Evolutionary conservation across 2,113 vertebrate species (phyloP).

Genomic region (Rhynchomys soricoides): DNA sequence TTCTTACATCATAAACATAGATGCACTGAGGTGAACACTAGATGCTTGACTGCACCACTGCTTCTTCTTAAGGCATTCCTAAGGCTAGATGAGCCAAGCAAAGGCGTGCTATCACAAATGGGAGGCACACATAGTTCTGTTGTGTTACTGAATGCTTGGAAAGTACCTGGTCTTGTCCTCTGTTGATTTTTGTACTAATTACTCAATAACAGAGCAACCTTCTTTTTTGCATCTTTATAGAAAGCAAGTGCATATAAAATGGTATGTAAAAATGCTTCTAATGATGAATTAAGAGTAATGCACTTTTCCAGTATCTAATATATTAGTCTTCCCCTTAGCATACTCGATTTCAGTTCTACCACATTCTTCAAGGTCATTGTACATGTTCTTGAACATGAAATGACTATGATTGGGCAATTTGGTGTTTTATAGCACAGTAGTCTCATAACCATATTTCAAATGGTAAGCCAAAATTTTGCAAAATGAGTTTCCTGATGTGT

Average conservation of each 20-base stretch:
- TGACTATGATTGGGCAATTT: not conserved
- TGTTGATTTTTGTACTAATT: not conserved
- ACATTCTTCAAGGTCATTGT: not conserved
- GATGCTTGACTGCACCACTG: not conserved
- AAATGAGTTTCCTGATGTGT: not conserved
- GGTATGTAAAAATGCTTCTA: not conserved
- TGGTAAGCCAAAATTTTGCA: not conserved
- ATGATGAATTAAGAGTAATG: not conserved
- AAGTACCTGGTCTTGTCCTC: accelerated
- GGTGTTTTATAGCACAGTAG: not conserved
- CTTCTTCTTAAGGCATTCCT: not conserved
- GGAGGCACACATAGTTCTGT: not conserved
- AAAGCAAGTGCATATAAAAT: not conserved
- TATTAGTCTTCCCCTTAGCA: not conserved
- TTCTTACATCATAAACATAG: not conserved
- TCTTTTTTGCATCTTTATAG: not conserved
- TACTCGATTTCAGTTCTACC: not conserved
- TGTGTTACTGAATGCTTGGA: not conserved
- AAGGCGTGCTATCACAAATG: not conserved
- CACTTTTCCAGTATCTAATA: not conserved
- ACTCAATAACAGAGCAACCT: not conserved
- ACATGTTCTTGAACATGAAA: not conserved
- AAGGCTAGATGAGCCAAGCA: not conserved
- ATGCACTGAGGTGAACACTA: not conserved
- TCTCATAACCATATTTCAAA: conserved; percentile 24